Percentiles rank a stretch among this genome's conserved stretches.
phyloP scores from a whole-genome alignment of 2,888 invertebrate species.

The Rotaria macrura region DNA sequence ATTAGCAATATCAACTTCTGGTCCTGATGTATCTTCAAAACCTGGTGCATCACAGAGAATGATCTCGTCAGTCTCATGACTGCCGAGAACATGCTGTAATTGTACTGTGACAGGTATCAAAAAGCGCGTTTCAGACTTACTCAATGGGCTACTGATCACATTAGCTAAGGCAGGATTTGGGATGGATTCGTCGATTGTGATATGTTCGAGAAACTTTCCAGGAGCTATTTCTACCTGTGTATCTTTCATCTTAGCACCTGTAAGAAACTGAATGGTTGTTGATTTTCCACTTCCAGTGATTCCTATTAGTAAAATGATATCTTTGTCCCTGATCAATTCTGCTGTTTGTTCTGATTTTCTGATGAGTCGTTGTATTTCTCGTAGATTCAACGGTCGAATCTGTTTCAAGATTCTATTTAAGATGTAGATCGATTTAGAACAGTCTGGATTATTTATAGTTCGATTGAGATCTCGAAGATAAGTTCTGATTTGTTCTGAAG shows the following conservation, averaged over 20 bases:
- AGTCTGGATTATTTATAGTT: neutral
- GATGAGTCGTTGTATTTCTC: neutral
- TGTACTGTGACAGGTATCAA: neutral
- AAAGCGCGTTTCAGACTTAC: neutral
- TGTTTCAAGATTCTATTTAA: neutral
- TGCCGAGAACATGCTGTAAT: neutral
- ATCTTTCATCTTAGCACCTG: neutral
- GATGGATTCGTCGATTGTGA: neutral
- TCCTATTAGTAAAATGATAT: neutral
- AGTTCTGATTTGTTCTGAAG: neutral
- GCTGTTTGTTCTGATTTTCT: neutral
- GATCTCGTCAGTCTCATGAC: neutral
- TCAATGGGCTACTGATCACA: neutral
- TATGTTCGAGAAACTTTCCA: neutral
- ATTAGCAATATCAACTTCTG: neutral
- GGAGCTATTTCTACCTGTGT: neutral
- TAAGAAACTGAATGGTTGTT: neutral
- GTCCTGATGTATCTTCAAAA: neutral
- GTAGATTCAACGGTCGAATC: neutral
- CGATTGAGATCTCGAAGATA: neutral
- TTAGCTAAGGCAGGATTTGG: neutral
- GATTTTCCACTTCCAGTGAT: neutral
- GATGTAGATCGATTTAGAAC: neutral
- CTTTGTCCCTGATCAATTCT: neutral
- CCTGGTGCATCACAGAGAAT: neutral